Base-by-base conservation (phyloP, 2,888 invertebrate genomes). In the Sminthurinus aureus region DNA sequence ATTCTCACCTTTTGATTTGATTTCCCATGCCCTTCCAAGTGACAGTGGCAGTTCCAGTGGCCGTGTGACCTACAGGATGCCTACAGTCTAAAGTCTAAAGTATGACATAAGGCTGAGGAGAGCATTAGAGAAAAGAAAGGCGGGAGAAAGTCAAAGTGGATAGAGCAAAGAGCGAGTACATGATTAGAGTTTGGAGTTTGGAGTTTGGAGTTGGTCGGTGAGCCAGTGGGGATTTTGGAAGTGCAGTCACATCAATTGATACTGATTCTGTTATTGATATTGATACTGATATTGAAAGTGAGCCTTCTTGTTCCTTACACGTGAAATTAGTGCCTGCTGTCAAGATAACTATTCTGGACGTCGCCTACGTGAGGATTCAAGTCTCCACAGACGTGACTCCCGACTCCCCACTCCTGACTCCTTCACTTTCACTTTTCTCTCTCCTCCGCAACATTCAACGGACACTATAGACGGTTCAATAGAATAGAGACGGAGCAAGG, bases 281-380 rank as follows among this genome's bases (percentile, higher is more conserved):
- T 38, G 38, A 38, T 38, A 38, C 38, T 38, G 38, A 6, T 38
- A 38, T 38, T 38, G 38, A 38, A 4, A 79, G 22, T 67, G 22
- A 79, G 50, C 38, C 79, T 67, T 15, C 69, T 67, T 38, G 11
- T 13, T 26, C 67, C 11, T 67, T 58, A 38, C 67, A 77, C 64
- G 64, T 26, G 67, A 79, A 79, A 79, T 79, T 79, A 79, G 79
- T 64, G 51, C 79, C 66, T 22, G 26, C 50, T 51, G 79, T 79
- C 69, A 69, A 69, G 71, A 69, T 75, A 74, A 38, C 26, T 24
- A 38, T 12, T 11, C 18, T 24, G 11, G 74, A 50, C 38, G 24
- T 71, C 15, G 15, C 24, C 24, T 64, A 78, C 78, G 79, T 79
- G 79, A 79, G 58, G n/a, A 79, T 74, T 74, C 26, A 75, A 75